These are phyloP conservation scores for Otis tarda DNA, from an alignment of 2,113 vertebrate species.

Conservation along the genomic window DNA sequence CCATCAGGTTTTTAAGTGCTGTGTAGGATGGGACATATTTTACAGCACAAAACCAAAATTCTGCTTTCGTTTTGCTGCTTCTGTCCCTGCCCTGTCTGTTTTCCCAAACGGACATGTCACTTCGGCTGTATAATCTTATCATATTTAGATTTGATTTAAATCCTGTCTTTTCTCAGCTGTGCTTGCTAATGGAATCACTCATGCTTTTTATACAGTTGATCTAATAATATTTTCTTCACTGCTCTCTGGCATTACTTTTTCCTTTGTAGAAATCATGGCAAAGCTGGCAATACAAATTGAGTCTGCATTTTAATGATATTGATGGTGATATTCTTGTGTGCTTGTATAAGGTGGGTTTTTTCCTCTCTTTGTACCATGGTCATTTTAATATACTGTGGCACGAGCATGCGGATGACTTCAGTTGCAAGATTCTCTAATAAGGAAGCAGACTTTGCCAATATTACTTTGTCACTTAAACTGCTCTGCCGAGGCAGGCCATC, in stretches of 20 bases:
- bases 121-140: conserved; percentile 41
- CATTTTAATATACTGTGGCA: background rate
- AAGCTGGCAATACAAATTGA: conserved; percentile 23
- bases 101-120: conserved; percentile 38
- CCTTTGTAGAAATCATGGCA: conserved; percentile 19
- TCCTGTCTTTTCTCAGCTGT: conserved; percentile 50
- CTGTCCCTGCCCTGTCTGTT: background rate
- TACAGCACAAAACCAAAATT: background rate
- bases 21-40: background rate
- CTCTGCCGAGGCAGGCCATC: background rate
- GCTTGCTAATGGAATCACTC: conserved; percentile 60
- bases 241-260: conserved; percentile 42
- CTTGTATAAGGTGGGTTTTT: background rate
- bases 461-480: background rate
- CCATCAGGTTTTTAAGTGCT: background rate
- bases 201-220: conserved; percentile 56
- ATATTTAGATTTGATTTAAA: conserved; percentile 61
- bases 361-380: background rate
- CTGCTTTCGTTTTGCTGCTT: background rate
- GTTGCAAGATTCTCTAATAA: background rate
- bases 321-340: background rate
- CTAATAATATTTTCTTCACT: conserved; percentile 54
- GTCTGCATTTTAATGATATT: conserved; percentile 33
- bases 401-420: background rate
- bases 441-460: background rate